A percentile compares a stretch with the other conserved stretches of the same genome.
Evolutionary conservation across 2,888 invertebrate genomes (phyloP).

Genomic region (Caenorhabditis sp.): DNA sequence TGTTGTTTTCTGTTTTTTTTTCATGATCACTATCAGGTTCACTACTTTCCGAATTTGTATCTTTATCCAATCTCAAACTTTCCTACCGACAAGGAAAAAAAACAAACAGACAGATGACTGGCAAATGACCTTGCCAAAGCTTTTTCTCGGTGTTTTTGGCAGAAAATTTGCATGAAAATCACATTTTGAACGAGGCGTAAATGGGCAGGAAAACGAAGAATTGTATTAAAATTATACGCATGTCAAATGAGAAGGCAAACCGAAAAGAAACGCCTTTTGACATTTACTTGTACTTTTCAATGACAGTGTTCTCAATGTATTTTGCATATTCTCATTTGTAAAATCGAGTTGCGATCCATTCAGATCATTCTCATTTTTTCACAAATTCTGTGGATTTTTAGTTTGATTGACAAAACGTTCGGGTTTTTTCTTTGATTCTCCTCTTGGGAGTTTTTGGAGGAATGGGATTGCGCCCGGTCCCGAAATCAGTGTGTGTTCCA

Average conservation of each 20-base stretch:
- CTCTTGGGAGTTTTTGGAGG: too few relatives aligned
- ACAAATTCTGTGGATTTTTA: too few relatives aligned
- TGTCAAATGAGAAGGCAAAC: constrained; percentile 3
- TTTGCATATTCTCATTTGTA: too few relatives aligned
- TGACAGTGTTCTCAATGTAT: not conserved
- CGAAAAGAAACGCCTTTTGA: constrained; percentile 13
- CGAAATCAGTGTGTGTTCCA: too few relatives aligned
- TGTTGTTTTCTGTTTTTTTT: too few relatives aligned
- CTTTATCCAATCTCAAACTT: not conserved
- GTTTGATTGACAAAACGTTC: too few relatives aligned
- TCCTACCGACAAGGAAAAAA: not conserved
- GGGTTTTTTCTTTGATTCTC: too few relatives aligned
- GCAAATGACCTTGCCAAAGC: constrained; percentile 29
- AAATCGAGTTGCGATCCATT: too few relatives aligned
- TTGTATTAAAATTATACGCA: not conserved
- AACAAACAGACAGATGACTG: too few relatives aligned
- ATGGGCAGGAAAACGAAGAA: constrained; percentile 5
- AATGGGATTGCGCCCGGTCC: too few relatives aligned
- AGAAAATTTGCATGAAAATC: constrained; percentile 31
- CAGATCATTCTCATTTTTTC: too few relatives aligned
- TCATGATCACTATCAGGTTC: too few relatives aligned
- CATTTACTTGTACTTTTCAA: constrained; percentile 1
- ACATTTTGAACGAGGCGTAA: constrained; percentile 16
- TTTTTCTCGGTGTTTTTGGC: constrained; percentile 6
- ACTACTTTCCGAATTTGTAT: not conserved